Base-by-base conservation (phyloP, 1,140 invertebrate species). In the Stegodyphus mimosarum region DNA sequence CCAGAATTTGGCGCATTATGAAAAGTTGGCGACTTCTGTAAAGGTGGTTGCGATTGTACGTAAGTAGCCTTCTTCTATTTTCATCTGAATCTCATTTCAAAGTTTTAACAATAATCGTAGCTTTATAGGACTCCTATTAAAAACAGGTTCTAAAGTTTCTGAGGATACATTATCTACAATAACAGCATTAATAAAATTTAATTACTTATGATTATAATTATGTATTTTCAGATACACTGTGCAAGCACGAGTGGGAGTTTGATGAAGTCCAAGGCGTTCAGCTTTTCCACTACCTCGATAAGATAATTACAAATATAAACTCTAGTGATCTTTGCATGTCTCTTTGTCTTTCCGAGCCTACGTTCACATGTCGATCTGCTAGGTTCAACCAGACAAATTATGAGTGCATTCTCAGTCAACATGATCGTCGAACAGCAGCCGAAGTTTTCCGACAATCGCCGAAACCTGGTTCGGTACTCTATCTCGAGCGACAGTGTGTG, bases 401-500 rank as follows among this genome's bases (percentile, higher is more conserved):
- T 5, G 88, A 89, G 17, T 92, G 91, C 83, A 87, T 89, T 9
- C 87, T 92, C 9, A 91, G 90, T 76, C 75, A 89, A 55, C 90
- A 91, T 17, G 89, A 90, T 72, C 73, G 91, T 33, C 86, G 91
- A 15, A 88, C 89, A 2, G 85, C 88, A 11, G 90, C 91, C 0
- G 87, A 87, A 73, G 90, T 88, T 48, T 92, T 90, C 85, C 88
- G 89, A 33, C 89, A 90, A 55, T 88, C 90, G 9, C 81, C 88
- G n/a, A 86, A 88, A 48, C 88, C 89, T 11, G 33, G 49, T 18
- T 55, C 72, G 7, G 88, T 90, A 7, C 90, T 92, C 69, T 92
- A 92, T 85, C 87, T 92, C 72, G 91, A 92, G 86, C 92, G 91
- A 78, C 90, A 91, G 72, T 92, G 91, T 80, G 87, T 90, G 18